These are phyloP conservation scores for Boloria selene DNA, from an alignment of 2,888 invertebrate genomes.

Conservation along the genomic window DNA sequence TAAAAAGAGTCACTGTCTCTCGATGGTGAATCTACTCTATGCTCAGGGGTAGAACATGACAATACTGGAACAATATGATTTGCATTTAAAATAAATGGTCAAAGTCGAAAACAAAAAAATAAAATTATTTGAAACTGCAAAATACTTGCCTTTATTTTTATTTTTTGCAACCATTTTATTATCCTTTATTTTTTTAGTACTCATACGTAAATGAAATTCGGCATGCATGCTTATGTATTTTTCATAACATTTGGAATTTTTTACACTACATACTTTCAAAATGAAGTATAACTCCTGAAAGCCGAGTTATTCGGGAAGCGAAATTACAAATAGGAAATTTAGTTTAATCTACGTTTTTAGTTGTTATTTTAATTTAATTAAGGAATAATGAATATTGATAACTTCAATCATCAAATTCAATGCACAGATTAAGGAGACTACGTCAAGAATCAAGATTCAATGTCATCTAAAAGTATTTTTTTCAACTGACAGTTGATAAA, in stretches of 20 bases:
- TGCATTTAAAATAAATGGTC: background rate
- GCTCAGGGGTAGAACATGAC: slow-evolving; percentile 73
- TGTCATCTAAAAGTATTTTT: no score
- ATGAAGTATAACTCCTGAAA: no score
- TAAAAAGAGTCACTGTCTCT: slow-evolving; percentile 71
- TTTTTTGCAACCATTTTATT: slow-evolving; percentile 66
- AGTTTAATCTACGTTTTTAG: no score
- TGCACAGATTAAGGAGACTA: no score
- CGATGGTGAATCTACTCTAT: slow-evolving; percentile 64
- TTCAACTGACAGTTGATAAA: no score
- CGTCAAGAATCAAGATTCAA: no score
- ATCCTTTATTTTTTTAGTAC: slow-evolving; percentile 45
- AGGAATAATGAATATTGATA: no score
- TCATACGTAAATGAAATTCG: slow-evolving; percentile 48
- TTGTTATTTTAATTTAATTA: no score
- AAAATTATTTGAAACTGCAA: background rate
- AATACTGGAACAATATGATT: slow-evolving; percentile 57
- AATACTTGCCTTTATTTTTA: slow-evolving; percentile 57
- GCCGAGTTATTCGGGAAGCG: no score
- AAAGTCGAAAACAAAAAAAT: background rate
- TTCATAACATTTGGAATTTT: slow-evolving; percentile 6
- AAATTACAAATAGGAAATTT: no score
- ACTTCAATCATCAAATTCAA: no score
- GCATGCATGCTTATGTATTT: slow-evolving; percentile 10
- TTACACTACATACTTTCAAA: background rate